Percentiles rank a stretch among this genome's conserved stretches.
Conservation (phyloP, 2,113 vertebrate genomes). For the Alethe diademata region DNA sequence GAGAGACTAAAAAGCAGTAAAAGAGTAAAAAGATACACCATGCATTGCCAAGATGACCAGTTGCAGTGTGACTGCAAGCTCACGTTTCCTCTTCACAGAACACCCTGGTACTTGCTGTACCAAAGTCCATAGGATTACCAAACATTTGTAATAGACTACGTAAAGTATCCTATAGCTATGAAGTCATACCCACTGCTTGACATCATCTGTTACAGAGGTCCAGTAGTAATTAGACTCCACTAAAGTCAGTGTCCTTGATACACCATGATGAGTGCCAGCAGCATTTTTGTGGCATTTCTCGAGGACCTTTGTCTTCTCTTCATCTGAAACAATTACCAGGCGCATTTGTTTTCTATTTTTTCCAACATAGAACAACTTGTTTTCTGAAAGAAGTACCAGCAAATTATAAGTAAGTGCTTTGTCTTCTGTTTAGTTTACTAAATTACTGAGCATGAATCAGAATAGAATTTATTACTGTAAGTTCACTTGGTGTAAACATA, state of each 20-base stretch:
- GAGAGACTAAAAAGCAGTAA: not conserved
- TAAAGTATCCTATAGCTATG: not conserved
- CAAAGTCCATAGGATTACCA: not conserved
- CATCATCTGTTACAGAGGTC: slow-evolving; percentile 77
- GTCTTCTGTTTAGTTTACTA: not conserved
- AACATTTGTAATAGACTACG: not conserved
- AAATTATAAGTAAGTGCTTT: not conserved
- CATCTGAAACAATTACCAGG: slow-evolving; percentile 75
- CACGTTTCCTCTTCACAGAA: not conserved
- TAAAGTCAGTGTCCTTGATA: slow-evolving; percentile 76
- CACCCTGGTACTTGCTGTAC: not conserved
- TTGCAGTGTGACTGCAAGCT: not conserved
- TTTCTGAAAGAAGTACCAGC: slow-evolving; percentile 68
- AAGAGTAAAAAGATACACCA: not conserved
- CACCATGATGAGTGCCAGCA: slow-evolving; percentile 71
- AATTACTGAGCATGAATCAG: not conserved
- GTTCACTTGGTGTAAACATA: not conserved
- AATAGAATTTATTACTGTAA: not conserved
- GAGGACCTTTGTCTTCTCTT: slow-evolving; percentile 76
- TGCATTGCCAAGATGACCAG: not conserved
- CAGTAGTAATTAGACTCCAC: slow-evolving; percentile 77
- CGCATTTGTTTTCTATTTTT: slow-evolving; percentile 78
- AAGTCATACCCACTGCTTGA: slow-evolving; percentile 80
- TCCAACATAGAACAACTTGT: slow-evolving; percentile 76
- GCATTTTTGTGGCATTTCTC: slow-evolving; percentile 71